Evolutionary conservation across 2,888 invertebrate species (phyloP), one percentile per base, ranked within the genome.

Genomic region (Cheilosia vulpina): DNA sequence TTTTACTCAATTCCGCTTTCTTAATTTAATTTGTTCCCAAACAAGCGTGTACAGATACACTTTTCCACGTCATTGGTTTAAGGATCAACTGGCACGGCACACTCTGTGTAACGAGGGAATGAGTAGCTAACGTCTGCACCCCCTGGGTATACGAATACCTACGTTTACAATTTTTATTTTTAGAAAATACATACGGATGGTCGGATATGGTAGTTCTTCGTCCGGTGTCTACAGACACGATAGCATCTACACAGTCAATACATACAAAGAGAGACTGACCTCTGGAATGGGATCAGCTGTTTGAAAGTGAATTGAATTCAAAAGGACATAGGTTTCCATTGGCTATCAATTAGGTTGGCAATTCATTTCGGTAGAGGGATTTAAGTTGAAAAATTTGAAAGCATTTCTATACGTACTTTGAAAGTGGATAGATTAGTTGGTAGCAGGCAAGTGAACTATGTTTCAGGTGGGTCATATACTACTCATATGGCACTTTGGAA

Each of bases 11-110:
- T 76, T 82, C 65, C 58, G 72, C 72, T 78, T 78, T 80, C 69
- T 82, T 82, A 76, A 82, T 82, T 82, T 82, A 75, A 82, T 82
- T 82, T 76, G 69, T 71, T 76, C 63, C 69, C 76, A 76, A 82
- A 82, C 81, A 82, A 73, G 73, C 80, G 80, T 73, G 73, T 68
- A 60, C 73, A 65, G 76, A 76, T 71, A 71, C 62, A 76, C 76
- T 82, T 82, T 82, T 82, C 76, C 81, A 82, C 76, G 62, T 82
- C 81, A 82, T 82, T 82, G 76, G 71, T 41, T 71, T 52, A 53
- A 58, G 68, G 81, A 81, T 76, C 72, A 72, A 79, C 78, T 19
- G 38, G 38, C 38, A 38, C 43, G 58, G 50, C 38, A 72, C 17
- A 52, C 47, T 38, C 47, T 31, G n/a, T 24, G 47, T 13, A 31